A percentile compares a stretch with the other conserved stretches of the same genome.
phyloP scores from a whole-genome alignment of 2,797 vertebrate species.

The Novumbra hubbsi region DNA sequence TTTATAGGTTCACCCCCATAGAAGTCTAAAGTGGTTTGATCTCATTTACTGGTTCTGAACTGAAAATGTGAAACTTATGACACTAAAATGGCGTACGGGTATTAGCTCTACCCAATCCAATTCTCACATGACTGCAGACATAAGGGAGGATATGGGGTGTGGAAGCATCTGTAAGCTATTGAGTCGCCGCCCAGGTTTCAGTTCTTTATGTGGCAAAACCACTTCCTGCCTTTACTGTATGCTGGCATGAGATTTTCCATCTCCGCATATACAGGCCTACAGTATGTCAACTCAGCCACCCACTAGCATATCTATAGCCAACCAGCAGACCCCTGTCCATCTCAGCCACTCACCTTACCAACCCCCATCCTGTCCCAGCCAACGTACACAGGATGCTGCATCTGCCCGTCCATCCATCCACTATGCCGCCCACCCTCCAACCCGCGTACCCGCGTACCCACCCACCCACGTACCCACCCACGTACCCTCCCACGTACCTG shows the following conservation, averaged over 20 bases:
- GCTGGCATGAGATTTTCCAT: slow-evolving; percentile 26
- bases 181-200: background rate
- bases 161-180: background rate
- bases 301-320: background rate
- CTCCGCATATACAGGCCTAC: background rate
- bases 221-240: slow-evolving; percentile 43
- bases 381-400: background rate
- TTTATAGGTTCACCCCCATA: too few species aligned
- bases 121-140: background rate
- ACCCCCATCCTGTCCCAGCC: background rate
- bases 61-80: background rate
- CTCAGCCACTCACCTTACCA: background rate
- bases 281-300: background rate
- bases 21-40: background rate
- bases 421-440: background rate
- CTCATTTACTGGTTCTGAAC: background rate
- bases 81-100: background rate
- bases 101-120: background rate
- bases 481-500: background rate
- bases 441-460: background rate
- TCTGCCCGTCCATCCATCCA: background rate
- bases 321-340: background rate
- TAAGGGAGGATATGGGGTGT: background rate
- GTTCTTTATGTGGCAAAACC: slow-evolving; percentile 34
- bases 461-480: slow-evolving; percentile 6